Conservation (phyloP, 2,113 vertebrate genomes). For the Pseudorhombus dupliciocellatus region DNA sequence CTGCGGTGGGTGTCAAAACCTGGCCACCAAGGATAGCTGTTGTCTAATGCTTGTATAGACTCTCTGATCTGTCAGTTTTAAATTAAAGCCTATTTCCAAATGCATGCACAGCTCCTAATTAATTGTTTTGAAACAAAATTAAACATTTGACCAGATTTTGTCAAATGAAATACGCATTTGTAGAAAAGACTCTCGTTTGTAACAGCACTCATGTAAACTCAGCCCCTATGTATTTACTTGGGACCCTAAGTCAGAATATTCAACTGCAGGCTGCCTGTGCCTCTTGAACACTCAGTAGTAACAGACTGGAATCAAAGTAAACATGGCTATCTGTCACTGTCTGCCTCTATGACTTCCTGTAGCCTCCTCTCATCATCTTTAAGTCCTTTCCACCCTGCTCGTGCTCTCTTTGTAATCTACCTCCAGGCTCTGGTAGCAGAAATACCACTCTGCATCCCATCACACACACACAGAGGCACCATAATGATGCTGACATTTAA, state of each 20-base stretch:
- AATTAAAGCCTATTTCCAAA: no score
- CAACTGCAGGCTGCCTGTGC: neutral
- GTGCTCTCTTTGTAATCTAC: no score
- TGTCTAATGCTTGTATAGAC: neutral
- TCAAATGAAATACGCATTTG: no score
- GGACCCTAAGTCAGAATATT: neutral
- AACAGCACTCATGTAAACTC: no score
- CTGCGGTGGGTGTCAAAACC: neutral
- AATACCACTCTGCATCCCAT: constrained; percentile 9
- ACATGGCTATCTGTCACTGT: constrained; percentile 27
- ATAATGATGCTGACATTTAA: constrained; percentile 73
- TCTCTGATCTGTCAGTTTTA: no score
- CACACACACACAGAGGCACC: neutral
- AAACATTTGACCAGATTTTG: no score
- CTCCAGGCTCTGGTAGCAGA: constrained; percentile 6
- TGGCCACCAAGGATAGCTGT: neutral
- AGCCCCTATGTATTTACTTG: neutral
- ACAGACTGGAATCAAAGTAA: constrained; percentile 29
- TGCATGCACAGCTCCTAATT: no score
- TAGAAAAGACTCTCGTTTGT: no score
- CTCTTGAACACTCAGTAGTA: constrained; percentile 23
- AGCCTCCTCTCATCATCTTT: constrained; percentile 12
- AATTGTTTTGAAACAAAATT: no score
- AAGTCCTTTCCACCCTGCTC: neutral
- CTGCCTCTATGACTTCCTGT: constrained; percentile 8